Evolutionary conservation across 2,797 vertebrate species (phyloP), one percentile per base, ranked within the genome.

Genomic region (Galagoides demidoff): DNA sequence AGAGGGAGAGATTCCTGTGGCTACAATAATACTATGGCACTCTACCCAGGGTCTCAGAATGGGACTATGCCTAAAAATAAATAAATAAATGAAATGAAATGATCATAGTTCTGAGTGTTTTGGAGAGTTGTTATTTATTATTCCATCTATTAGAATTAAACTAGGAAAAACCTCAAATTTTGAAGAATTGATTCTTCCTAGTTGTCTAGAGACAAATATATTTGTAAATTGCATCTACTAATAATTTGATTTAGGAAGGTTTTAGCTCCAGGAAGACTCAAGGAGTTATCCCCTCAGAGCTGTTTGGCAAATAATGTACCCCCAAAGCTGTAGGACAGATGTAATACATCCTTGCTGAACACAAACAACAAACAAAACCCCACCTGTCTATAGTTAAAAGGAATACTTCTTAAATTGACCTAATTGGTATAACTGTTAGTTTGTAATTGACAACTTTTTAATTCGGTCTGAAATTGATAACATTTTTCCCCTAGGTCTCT

Each of bases 231-330:
- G 1, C 34, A 74, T 49, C 71, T 96, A 61, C 61, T 87, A 37
- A 12, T 94, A 63, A 81, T 90, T 89, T 93, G 27, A 94, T 92
- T 94, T 94, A 71, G 89, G 52, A 93, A 94, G 52, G 1, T 88
- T 64, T 93, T 64, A 82, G 37, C 79, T 74, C 82, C 34, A 37
- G 22, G 85, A 68, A 91, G 11, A 27, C 52, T 76, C 77, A 29
- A 82, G 39, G 92, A 92, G 89, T 89, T 31, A 85, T 83, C 89
- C 29, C 61, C 29, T 93, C 61, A 71, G 91, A 96, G 45, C n/a
- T 88, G 34, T 88, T 93, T 83, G 86, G n/a, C 29, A 94, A 92
- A 85, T 73, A 61, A 61, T 87, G 29, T 95, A 95, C 91, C 52
- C 31, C 55, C 17, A 91, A 92, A 85, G 34, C 13, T 37, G 12